Conservation (phyloP, 2,113 vertebrate genomes). For the Osmerus eperlanus region DNA sequence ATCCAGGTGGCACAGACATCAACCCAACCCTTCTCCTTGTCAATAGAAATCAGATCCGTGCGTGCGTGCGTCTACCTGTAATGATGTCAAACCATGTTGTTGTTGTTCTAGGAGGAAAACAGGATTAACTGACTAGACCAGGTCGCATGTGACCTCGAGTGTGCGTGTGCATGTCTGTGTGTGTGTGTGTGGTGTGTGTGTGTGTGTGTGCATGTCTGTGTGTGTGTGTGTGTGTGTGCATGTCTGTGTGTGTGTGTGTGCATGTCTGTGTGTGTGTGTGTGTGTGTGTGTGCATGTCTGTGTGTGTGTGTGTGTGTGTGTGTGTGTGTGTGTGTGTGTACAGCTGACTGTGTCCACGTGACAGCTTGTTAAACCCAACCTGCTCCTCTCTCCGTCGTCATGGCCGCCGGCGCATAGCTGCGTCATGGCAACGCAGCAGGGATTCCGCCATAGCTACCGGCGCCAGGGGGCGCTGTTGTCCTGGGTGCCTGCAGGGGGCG, state of each 20-base stretch:
- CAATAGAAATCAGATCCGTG: constrained; percentile 12
- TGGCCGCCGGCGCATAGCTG: no score
- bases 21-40: no score
- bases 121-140: background rate
- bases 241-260: no score
- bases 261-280: background rate
- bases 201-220: background rate
- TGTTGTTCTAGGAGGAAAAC: background rate
- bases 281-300: background rate
- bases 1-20: no score
- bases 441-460: no score
- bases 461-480: no score
- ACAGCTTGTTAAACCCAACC: no score
- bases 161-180: background rate
- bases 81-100: background rate
- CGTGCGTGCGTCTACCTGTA: constrained; percentile 40
- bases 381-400: no score
- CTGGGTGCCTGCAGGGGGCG: no score
- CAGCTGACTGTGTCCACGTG: no score
- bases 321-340: no score
- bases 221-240: background rate
- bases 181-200: background rate
- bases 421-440: no score
- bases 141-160: background rate
- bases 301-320: background rate